Evolutionary conservation across 1,140 invertebrate species (phyloP).

Genomic region (Drosophila murphyi): DNA sequence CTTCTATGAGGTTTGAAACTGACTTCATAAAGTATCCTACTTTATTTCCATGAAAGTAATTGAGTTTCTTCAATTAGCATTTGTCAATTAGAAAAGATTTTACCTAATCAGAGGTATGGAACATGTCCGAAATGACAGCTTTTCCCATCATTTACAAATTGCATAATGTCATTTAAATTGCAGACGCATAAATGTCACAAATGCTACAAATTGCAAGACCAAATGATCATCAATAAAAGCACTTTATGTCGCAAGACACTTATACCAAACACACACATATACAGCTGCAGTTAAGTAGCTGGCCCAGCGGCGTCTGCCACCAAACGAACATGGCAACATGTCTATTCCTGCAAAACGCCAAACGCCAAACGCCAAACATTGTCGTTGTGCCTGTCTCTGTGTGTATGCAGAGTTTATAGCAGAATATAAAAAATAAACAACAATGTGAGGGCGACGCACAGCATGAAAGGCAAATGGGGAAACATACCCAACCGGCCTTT

Average conservation of each 20-base stretch:
- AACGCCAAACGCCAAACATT: constrained; percentile 23
- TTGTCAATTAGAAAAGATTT: constrained; percentile 33
- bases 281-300: constrained; percentile 55
- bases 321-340: constrained; percentile 76
- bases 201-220: constrained; percentile 79
- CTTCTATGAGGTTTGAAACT: constrained; percentile 11
- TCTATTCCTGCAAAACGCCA: constrained; percentile 50
- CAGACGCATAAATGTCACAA: constrained; percentile 81
- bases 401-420: constrained; percentile 10
- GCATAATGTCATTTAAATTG: constrained; percentile 76
- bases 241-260: constrained; percentile 80
- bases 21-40: neutral
- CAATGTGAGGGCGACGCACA: constrained; percentile 21
- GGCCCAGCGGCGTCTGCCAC: constrained; percentile 38
- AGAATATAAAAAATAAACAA: constrained; percentile 21
- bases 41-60: neutral
- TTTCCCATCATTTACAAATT: constrained; percentile 45
- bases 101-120: constrained; percentile 8
- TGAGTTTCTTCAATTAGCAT: constrained; percentile 4
- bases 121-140: constrained; percentile 13
- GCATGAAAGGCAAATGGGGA: constrained; percentile 42
- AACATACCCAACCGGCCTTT: constrained; percentile 32
- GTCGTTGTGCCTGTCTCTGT: neutral
- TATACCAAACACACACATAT: constrained; percentile 39
- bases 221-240: constrained; percentile 82